A percentile compares a stretch with the other conserved stretches of the same genome.
Evolutionary conservation across 2,888 invertebrate genomes (phyloP).

Genomic region (Branchipolynoe longqiensis): DNA sequence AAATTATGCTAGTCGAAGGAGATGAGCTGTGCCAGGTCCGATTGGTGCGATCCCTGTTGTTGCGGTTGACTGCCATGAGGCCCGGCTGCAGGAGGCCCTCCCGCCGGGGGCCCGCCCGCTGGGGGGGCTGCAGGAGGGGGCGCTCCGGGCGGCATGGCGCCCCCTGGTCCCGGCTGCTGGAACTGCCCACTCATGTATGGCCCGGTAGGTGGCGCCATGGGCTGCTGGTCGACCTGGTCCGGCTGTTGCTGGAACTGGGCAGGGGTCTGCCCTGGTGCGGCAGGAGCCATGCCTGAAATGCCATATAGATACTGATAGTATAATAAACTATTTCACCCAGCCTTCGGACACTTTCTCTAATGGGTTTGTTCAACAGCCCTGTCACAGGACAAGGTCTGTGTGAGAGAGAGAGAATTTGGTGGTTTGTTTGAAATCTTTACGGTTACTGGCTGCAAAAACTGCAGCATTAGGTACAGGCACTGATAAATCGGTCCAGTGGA

Average conservation of each 20-base stretch:
- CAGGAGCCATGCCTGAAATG: constrained; percentile 56
- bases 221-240: not conserved
- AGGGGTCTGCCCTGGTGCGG: constrained; percentile 51
- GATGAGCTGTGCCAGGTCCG: constrained; percentile 61
- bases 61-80: not conserved
- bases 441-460: no score
- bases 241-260: constrained; percentile 37
- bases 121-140: constrained; percentile 52
- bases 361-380: no score
- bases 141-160: constrained; percentile 40
- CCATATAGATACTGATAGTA: no score
- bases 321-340: no score
- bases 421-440: no score
- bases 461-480: no score
- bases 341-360: no score
- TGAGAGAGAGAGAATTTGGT: no score
- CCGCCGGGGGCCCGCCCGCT: constrained; percentile 12
- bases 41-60: not conserved
- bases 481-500: no score
- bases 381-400: no score
- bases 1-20: constrained; percentile 64
- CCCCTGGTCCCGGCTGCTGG: constrained; percentile 33
- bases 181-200: constrained; percentile 42
- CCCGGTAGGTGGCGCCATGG: constrained; percentile 35
- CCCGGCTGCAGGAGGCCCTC: constrained; percentile 44